These are phyloP conservation scores for Rhabditophanes sp. DNA, from an alignment of 2,888 invertebrate species.

Conservation along the genomic window DNA sequence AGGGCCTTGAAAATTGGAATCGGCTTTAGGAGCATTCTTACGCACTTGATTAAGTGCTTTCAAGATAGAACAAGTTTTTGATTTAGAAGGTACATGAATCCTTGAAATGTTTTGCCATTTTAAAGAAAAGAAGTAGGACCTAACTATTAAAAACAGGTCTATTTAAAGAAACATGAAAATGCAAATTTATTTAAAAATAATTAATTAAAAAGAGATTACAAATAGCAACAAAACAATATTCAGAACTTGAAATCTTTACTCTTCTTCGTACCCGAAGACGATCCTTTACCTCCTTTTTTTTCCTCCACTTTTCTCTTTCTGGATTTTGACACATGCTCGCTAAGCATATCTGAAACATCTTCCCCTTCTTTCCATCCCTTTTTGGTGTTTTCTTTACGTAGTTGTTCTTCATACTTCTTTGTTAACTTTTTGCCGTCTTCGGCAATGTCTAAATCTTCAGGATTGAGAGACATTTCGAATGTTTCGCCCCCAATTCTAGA, in stretches of 20 bases:
- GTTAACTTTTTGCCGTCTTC: slow-evolving; percentile 70
- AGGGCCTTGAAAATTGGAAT: too few species aligned
- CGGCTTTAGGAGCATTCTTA: too few species aligned
- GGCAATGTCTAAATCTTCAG: slow-evolving; percentile 52
- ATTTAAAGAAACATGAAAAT: too few species aligned
- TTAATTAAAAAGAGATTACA: slow-evolving; percentile 3
- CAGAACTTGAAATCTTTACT: slow-evolving; percentile 44
- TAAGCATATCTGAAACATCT: slow-evolving; percentile 93
- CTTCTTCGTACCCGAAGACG: slow-evolving; percentile 29
- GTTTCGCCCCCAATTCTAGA: slow-evolving; percentile 38
- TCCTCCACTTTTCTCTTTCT: too few species aligned
- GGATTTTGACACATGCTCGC: slow-evolving; percentile 87
- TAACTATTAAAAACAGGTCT: too few species aligned
- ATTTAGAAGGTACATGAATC: too few species aligned
- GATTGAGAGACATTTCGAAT: slow-evolving; percentile 82
- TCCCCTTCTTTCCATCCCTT: slow-evolving; percentile 53
- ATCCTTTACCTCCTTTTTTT: too few species aligned
- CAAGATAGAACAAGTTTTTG: too few species aligned
- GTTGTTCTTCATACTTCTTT: slow-evolving; percentile 80
- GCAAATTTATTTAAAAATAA: neutral
- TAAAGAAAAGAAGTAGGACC: too few species aligned
- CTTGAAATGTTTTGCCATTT: too few species aligned
- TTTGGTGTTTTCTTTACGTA: slow-evolving; percentile 64
- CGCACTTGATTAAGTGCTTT: too few species aligned
- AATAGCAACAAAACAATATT: slow-evolving; percentile 5